Evolutionary conservation across 2,113 vertebrate species (phyloP), one percentile per base, ranked within the genome.

Genomic region (Uria aalge): DNA sequence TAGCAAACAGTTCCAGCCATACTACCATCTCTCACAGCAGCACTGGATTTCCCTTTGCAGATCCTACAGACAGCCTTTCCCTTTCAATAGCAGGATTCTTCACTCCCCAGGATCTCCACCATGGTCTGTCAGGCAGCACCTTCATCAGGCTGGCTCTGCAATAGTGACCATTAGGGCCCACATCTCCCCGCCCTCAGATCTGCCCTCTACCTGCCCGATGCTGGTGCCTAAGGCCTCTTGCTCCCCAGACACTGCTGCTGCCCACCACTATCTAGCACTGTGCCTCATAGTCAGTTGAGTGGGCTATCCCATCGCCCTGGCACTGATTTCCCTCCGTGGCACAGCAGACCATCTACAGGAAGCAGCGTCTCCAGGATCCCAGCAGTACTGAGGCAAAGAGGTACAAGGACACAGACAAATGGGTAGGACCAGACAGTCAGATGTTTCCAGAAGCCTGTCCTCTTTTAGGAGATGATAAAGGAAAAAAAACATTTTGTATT

Each of bases 381-480:
- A 94, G 85, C 24, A 90, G 47, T 59, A 90, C 56, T 26, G 57
- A 57, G 27, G 29, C 24, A 59, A 59, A 94, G 88, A 93, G 32
- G 79, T 67, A 89, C 34, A 74, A 87, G 73, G 34, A 96, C 57
- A 83, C 13, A 91, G n/a, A 94, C 41, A 90, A 95, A 95, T 29
- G 36, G 38, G 22, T 84, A 93, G 57, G 47, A 71, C 57, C 38
- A 93, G 41, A 73, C 56, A 92, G 77, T 83, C 93, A 94, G 72
- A 90, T 79, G 72, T 91, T 83, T 93, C 76, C 76, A 96, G 64
- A 95, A 92, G 56, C 52, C 89, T 85, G 29, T 48, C 92, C 82
- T 94, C 84, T 94, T 94, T 91, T 32, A 94, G 68, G 27, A 84
- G n/a, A 87, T 81, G 11, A 60, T 47, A 92, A 72, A 85, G 19